Evolutionary conservation across 2,888 invertebrate species (phyloP), one percentile per base, ranked within the genome.

Genomic region (Steinernema hermaphroditum): DNA sequence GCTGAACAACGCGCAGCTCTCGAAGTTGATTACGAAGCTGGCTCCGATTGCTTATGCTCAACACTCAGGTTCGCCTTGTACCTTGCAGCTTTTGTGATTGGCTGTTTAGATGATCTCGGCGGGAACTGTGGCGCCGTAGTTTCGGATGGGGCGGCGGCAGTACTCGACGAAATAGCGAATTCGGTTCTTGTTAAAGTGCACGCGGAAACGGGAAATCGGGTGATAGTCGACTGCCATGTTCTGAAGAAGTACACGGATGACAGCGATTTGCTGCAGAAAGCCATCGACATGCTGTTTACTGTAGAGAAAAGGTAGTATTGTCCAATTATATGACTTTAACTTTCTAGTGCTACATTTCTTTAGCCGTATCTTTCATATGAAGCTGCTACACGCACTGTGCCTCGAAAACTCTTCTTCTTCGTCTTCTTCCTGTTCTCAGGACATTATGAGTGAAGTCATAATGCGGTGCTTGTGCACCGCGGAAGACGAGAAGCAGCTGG

Each of bases 401-500:
- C n/a, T 54, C 4, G 46, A 46, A 4, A 16, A 46, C 16, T 19
- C 46, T 6, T 24, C 19, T 12, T 24, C 24, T 46, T 19, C 46
- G 46, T 24, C 19, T 12, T 24, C 24, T 6, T 12, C 19, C 12
- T n/a, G 19, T 19, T 6, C 49, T 49, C 41, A 8, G n/a, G n/a
- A 46, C 19, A n/a, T 46, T 6, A 27, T 24, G 27, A 54, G 54
- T 27, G 22, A 14, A 6, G 24, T 54, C 27, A 24, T 54, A 6
- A 16, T 27, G 9, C 19, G 54, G 12, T 54, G 54, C 19, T 6
- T 54, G 12, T 54, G 54, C 54, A 54, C 54, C 8, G 54, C 54
- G 24, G 27, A 54, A 27, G 22, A 54, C 54, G 24, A 54, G 54
- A 22, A 54, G 54, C 24, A 54, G 54, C 6, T 54, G 54, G 54